Base-by-base conservation (phyloP, 1,140 invertebrate species). In the Nilaparvata lugens region DNA sequence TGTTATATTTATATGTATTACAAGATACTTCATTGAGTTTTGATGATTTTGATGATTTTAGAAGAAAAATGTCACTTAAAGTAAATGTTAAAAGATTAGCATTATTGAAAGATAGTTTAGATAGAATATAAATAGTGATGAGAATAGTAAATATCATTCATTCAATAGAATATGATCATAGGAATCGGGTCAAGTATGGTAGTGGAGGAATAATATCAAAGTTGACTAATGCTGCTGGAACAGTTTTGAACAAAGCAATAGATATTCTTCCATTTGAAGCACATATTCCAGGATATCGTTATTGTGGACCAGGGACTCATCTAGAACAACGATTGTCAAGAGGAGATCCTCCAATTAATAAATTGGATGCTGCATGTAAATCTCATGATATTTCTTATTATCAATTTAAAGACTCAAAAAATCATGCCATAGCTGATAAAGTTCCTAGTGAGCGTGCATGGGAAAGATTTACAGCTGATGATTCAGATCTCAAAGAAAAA, bases 371-470 rank as follows among this genome's bases (percentile, higher is more conserved):
- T 45, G 67, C 71, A 13, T 76, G 74, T 59, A 74, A 71, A 64
- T 51, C 70, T 18, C 77, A 77, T 61, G 72, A 76, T 67, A 76
- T 77, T 54, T 65, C 67, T 14, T 76, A 76, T 42, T 40, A 31
- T 19, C 23, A 35, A 40, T 42, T 66, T 42, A 69, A 68, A 42
- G 62, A 73, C 65, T 58, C 72, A 56, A 16, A 56, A 16, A 60
- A 62, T 24, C 66, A 73, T 67, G 69, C 74, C 60, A 45, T 62
- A 61, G 75, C 73, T 42, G 74, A 75, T 68, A 64, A 66, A 62
- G 25, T 67, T 56, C 64, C 75, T 53, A 62, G 65, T 16, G 61
- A 72, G 42, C 70, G 68, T 63, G 74, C 73, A 54, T 31, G 72
- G 68, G 65, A 57, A n/a, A 64, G 69, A 62, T 64, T 74, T 40